Base-by-base conservation (phyloP, 2,888 invertebrate genomes). In the Troides oblongomaculatus region DNA sequence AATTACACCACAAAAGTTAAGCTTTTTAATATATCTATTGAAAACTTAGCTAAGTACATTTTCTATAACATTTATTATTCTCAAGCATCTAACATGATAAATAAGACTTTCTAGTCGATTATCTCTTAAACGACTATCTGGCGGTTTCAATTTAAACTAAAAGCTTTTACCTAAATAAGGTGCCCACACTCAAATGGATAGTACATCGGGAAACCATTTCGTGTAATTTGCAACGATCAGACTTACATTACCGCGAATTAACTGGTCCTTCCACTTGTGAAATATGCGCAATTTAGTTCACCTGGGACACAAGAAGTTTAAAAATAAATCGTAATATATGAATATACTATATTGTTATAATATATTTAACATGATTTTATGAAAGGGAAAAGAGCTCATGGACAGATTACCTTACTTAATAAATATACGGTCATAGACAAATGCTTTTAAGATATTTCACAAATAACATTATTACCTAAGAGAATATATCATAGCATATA, bases 111-210 rank as follows among this genome's bases (percentile, higher is more conserved):
- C 62, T 50, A 62, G 57, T 58, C 57, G 64, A 62, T 62, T 65
- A 64, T 53, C 62, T 56, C 43, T 58, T 62, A 66, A 46, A 46
- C 62, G 21, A 18, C 61, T 62, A 69, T 66, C 65, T 25, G 66
- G 65, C 62, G 23, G 66, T 66, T 66, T 66, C 66, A 69, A 66
- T 69, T 69, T 69, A 57, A 62, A 50, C 36, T 39, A 50, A 59
- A 62, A 65, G 66, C 69, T 69, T 69, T 69, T 69, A 69, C 66
- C 62, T 69, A 66, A 69, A 66, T 69, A 62, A 69, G 57, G 66
- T 46, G 62, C 62, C 62, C 58, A 14, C 62, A 57, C 61, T 58
- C 65, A 58, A 69, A 46, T 59, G 62, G 46, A 14, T 46, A 50
- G 58, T 59, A 60, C 58, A 69, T 66, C 66, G 66, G 46, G 46